phyloP scores from a whole-genome alignment of 2,888 invertebrate species.

The Mechanitis mazaeus region DNA sequence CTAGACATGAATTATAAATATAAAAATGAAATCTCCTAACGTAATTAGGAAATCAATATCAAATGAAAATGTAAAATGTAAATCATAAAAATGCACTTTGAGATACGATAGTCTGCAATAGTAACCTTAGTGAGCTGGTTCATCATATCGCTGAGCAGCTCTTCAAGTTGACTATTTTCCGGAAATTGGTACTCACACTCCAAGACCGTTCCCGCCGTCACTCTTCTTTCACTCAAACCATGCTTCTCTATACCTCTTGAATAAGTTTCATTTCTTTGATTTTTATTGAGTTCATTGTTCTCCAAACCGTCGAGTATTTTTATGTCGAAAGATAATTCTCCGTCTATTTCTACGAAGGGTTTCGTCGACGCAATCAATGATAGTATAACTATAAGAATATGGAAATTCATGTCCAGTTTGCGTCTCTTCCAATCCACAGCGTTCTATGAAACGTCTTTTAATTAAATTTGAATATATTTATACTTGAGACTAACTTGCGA shows the following conservation, averaged over 20 bases:
- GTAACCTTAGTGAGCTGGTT: constrained; percentile 45
- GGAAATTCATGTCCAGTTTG: too few species aligned
- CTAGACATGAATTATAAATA: constrained; percentile 25
- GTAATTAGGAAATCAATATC: not conserved
- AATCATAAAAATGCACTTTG: not conserved
- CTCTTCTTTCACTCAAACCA: constrained; percentile 7
- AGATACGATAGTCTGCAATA: not conserved
- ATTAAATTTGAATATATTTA: too few species aligned
- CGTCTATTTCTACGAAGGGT: not conserved
- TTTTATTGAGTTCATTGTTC: not conserved
- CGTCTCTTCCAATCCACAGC: too few species aligned
- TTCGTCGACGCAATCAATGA: not conserved
- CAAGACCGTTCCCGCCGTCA: constrained; percentile 18
- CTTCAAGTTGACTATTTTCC: constrained; percentile 37
- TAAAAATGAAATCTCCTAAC: not conserved
- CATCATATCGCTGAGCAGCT: constrained; percentile 48
- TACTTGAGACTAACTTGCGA: too few species aligned
- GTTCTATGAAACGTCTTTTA: too few species aligned
- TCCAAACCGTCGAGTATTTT: not conserved
- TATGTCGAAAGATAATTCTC: not conserved
- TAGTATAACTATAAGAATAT: too few species aligned
- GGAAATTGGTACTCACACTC: constrained; percentile 44
- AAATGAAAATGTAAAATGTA: not conserved
- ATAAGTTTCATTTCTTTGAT: not conserved
- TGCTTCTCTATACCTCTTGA: not conserved